These are phyloP conservation scores for Hipposideros armiger DNA, from an alignment of 2,113 vertebrate genomes.

Conservation along the genomic window DNA sequence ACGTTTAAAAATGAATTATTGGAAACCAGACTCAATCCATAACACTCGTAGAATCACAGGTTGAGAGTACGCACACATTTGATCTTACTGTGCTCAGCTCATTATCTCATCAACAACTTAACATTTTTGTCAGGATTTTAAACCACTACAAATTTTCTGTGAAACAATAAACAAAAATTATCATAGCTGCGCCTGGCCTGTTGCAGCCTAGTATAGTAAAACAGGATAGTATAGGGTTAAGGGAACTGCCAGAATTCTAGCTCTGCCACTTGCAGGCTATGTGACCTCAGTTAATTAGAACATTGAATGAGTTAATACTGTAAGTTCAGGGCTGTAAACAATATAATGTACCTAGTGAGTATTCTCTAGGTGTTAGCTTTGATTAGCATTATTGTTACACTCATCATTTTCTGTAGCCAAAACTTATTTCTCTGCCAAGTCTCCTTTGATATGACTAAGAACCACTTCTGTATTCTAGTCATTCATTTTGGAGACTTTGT, in stretches of 20 bases:
- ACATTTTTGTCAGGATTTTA: background rate
- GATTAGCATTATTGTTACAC: background rate
- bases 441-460: background rate
- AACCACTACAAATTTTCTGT: background rate
- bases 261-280: background rate
- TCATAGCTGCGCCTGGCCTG: background rate
- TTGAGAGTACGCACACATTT: background rate
- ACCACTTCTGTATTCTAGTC: background rate
- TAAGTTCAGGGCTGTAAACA: background rate
- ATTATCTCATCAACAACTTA: background rate
- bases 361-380: background rate
- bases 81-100: background rate
- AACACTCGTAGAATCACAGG: background rate
- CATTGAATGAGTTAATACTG: background rate
- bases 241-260: background rate
- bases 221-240: background rate
- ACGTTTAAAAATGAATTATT: background rate
- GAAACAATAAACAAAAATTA: background rate
- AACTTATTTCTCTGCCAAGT: background rate
- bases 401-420: background rate
- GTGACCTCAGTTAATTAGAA: background rate
- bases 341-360: background rate
- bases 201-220: background rate
- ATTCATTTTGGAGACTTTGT: background rate
- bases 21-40: background rate